phyloP scores from a whole-genome alignment of 1,140 invertebrate species.

The Ylistrum balloti region DNA sequence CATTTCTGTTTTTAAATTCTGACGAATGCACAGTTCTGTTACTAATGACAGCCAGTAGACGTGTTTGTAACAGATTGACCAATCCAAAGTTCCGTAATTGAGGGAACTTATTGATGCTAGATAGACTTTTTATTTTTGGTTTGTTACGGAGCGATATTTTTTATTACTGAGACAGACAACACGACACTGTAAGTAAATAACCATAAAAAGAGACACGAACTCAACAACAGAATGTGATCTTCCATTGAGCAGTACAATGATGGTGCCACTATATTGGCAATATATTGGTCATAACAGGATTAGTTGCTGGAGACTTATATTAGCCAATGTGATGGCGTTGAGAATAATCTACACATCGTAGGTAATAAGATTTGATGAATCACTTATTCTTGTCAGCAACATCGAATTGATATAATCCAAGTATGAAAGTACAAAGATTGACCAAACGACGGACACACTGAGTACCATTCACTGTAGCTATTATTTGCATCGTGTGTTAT shows the following conservation, averaged over 20 bases:
- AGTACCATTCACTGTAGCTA: neutral
- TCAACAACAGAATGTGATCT: neutral
- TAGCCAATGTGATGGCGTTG: neutral
- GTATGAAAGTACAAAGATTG: neutral
- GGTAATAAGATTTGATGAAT: neutral
- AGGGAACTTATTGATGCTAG: no score
- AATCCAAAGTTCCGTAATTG: no score
- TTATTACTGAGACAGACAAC: no score
- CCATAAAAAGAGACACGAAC: no score
- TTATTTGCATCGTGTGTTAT: conserved; percentile 1
- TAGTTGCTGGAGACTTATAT: neutral
- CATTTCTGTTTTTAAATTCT: no score
- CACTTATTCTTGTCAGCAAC: neutral
- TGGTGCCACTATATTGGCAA: neutral
- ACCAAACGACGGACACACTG: neutral
- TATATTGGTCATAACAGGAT: neutral
- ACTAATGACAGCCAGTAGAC: no score
- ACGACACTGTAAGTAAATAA: no score
- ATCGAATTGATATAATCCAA: neutral
- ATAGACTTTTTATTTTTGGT: no score
- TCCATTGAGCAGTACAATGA: neutral
- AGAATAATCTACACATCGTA: neutral
- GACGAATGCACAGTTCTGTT: no score
- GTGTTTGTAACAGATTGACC: no score
- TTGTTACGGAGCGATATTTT: no score